Evolutionary conservation across 2,113 vertebrate genomes (phyloP), one percentile per base, ranked within the genome.

Genomic region (Chlamydotis undulata): DNA sequence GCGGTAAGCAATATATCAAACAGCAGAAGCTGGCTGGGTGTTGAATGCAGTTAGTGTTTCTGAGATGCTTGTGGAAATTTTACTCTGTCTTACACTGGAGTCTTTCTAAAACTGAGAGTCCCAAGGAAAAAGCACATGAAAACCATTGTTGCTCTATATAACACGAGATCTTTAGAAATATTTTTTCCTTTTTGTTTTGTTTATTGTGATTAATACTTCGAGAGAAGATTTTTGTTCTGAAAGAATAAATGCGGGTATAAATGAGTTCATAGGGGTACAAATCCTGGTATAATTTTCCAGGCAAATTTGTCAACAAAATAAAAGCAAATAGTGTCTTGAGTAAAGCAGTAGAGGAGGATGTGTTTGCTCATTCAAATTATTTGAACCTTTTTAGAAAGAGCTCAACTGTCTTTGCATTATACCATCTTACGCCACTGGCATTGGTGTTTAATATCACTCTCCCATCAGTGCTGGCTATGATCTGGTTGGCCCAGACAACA

Each of bases 171-270:
- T 63, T 68, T 18, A 59, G 43, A 70, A 63, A 83, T 12, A 19
- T 41, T 29, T 33, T 12, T 11, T 7, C 1, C 0, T 2, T 3
- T 7, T 19, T 35, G 19, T 33, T 33, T 67, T 47, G 2, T 83
- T 39, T 67, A 9, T 64, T 68, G 18, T 52, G 39, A 56, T 67
- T 50, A 84, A 47, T 50, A 75, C 10, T 59, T 55, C 19, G 74
- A 67, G 24, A 78, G 22, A 73, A 83, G 10, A 37, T 59, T 68
- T 73, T 84, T 71, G 56, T 86, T 19, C 19, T 69, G 37, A 50
- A 80, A 77, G 7, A 83, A 65, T 31, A 73, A 75, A n/a, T 0
- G 5, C 45, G 80, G 11, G 7, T 35, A n/a, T 41, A 61, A 31
- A 33, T 31, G 21, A 80, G 6, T 67, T 88, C 26, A 8, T 17